Conservation (phyloP, 2,797 vertebrate genomes). For the Delichon dasypus region DNA sequence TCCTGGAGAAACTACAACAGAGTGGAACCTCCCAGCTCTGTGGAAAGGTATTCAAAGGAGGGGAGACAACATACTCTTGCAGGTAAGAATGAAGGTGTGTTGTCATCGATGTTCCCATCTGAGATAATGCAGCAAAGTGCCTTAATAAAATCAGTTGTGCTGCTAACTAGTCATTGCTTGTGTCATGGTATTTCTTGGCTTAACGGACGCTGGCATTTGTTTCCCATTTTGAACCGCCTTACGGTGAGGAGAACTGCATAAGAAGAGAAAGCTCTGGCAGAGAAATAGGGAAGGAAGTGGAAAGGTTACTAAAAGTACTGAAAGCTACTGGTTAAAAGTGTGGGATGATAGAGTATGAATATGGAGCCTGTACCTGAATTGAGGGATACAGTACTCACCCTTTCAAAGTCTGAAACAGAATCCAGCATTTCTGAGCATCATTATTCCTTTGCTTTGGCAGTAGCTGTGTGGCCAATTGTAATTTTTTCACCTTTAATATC, state of each 20-base stretch:
- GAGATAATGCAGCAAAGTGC: background rate
- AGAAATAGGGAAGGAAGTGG: background rate
- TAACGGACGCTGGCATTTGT: background rate
- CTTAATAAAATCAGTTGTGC: background rate
- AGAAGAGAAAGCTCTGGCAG: background rate
- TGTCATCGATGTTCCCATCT: background rate
- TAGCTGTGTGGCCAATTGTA: background rate
- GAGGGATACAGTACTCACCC: background rate
- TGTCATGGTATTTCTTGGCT: background rate
- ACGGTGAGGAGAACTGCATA: background rate
- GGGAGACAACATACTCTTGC: slow-evolving; percentile 98
- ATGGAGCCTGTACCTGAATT: background rate
- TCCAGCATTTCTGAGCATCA: background rate
- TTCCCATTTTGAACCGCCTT: background rate
- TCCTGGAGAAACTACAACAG: slow-evolving; percentile 89
- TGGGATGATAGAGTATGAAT: background rate
- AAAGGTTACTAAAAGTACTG: background rate
- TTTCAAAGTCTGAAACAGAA: background rate
- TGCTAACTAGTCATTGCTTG: background rate
- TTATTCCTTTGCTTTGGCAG: background rate
- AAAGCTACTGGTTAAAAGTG: background rate
- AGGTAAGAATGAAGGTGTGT: slow-evolving; percentile 79
- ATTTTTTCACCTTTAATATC: background rate
- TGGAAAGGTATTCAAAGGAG: slow-evolving; percentile 96
- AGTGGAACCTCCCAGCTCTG: slow-evolving; percentile 88